Evolutionary conservation across 2,113 vertebrate species (phyloP).

Genomic region (Grus americana): DNA sequence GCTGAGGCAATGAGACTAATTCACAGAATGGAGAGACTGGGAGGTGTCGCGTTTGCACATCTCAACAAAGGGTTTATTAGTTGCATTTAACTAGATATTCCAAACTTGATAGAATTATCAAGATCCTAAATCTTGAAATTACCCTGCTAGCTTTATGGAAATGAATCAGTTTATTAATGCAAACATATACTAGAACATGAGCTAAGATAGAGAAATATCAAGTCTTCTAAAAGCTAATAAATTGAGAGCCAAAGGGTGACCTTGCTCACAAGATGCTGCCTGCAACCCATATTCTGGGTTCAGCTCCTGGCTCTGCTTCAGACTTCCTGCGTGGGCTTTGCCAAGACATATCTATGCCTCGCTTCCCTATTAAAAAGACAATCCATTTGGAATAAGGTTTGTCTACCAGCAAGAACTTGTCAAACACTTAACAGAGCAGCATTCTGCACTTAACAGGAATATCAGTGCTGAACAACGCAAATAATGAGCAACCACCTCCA

Average conservation of each 20-base stretch:
- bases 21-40: not conserved
- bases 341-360: not conserved
- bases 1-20: not conserved
- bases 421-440: not conserved
- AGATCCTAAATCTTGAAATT: slow-evolving; percentile 6
- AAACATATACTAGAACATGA: not conserved
- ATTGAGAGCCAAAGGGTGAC: not conserved
- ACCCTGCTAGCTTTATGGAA: not conserved
- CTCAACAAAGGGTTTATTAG: not conserved
- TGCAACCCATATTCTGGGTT: not conserved
- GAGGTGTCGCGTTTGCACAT: not conserved
- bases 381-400: not conserved
- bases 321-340: not conserved
- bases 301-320: not conserved
- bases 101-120: not conserved
- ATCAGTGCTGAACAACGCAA: not conserved
- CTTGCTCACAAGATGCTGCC: not conserved
- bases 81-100: not conserved
- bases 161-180: not conserved
- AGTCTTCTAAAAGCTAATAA: not conserved
- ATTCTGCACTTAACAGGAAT: not conserved
- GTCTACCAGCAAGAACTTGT: not conserved
- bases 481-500: not conserved
- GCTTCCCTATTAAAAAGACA: not conserved
- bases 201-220: not conserved